Base-by-base conservation (phyloP, 2,113 vertebrate species). In the Neotoma lepida region DNA sequence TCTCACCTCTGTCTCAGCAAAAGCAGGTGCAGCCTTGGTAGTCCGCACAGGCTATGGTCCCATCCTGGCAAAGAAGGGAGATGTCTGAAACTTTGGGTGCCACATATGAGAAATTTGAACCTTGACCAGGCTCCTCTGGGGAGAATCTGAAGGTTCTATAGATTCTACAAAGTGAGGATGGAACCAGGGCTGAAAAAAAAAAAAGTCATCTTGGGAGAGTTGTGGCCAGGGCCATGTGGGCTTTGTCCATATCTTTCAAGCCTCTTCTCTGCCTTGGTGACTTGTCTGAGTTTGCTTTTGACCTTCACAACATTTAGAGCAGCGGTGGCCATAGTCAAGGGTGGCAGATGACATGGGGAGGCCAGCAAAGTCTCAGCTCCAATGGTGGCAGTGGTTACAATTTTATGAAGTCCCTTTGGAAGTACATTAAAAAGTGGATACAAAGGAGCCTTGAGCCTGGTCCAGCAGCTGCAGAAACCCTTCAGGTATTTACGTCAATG, bases 401-500 rank as follows among this genome's bases (percentile, higher is more conserved):
- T 91, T 97, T 96, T 91, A 96, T 95, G 87, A 96, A 96, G 95
- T 97, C 46, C 61, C 64, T 80, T 61, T 91, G 80, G 93, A 96
- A 96, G 93, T 90, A 86, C 81, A 86, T 96, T 95, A 95, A 95
- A 96, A 93, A 92, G 78, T 78, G 90, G 91, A 96, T 74, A 90
- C 90, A 89, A 94, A 95, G 70, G 89, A 66, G 82, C 88, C 90
- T 70, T 89, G 74, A 95, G 91, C 66, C 64, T 33, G 61, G 86
- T 86, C 88, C 94, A 96, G 96, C 96, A 93, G 94, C 76, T 89
- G 66, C 81, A 90, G 90, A 80, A 93, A 94, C 80, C 39, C 91
- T 84, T 90, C 80, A 97, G 94, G 95, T 96, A 95, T 97, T 95
- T 96, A 94, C 95, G 94, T 96, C 94, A 95, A 35, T 66, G 93